A percentile compares a stretch with the other conserved stretches of the same genome.
Evolutionary conservation across 2,113 vertebrate species (phyloP).

Genomic region (Mesitornis unicolor): DNA sequence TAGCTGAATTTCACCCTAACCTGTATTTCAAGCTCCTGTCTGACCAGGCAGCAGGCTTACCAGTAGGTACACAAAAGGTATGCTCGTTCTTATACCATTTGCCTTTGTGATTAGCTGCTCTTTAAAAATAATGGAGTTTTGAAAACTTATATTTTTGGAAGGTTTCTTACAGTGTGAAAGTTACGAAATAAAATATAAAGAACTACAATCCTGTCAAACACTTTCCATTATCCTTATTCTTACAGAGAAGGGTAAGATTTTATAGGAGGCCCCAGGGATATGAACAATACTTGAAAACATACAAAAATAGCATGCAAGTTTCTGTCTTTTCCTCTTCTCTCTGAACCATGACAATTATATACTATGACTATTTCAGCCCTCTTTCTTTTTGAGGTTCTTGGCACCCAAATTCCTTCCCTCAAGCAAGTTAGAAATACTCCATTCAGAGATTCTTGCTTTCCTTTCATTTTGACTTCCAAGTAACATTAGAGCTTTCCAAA

Average conservation of each 20-base stretch:
- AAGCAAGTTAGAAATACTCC: not conserved
- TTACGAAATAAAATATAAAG: not conserved
- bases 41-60: not conserved
- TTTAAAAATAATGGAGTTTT: not conserved
- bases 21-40: not conserved
- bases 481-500: not conserved
- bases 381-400: not conserved
- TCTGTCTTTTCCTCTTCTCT: not conserved
- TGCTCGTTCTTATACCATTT: not conserved
- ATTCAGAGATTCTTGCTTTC: not conserved
- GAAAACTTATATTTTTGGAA: not conserved
- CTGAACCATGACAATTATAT: not conserved
- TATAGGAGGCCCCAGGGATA: not conserved
- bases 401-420: not conserved
- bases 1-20: not conserved
- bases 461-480: slow-evolving; percentile 5
- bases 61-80: not conserved
- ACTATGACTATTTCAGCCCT: not conserved
- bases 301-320: not conserved
- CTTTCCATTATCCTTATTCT: not conserved
- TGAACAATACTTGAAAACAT: not conserved
- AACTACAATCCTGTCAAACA: not conserved
- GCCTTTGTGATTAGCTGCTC: not conserved
- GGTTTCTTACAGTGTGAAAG: not conserved
- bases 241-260: not conserved